Evolutionary conservation across 2,113 vertebrate genomes (phyloP).

Genomic region (Rynchops niger): DNA sequence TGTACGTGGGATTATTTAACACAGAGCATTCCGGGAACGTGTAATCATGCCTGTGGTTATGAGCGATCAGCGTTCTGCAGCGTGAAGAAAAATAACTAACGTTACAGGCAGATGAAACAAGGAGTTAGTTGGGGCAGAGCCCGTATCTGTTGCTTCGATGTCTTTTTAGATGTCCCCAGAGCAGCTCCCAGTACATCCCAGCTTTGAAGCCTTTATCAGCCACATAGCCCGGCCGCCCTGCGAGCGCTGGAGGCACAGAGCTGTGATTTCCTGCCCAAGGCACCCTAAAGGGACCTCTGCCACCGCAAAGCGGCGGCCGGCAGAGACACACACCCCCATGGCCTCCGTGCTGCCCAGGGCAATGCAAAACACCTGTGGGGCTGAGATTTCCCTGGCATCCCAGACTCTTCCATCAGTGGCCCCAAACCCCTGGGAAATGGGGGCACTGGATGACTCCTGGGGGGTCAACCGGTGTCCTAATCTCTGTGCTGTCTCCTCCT

Average conservation of each 20-base stretch:
- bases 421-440: not conserved
- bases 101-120: not conserved
- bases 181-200: not conserved
- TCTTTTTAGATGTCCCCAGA: not conserved
- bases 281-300: not conserved
- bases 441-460: not conserved
- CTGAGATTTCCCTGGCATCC: not conserved
- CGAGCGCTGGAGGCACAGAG: not conserved
- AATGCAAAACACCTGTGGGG: fast-evolving
- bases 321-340: not conserved
- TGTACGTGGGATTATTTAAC: conserved; percentile 19
- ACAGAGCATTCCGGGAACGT: not conserved
- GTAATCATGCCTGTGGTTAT: not conserved
- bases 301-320: not conserved
- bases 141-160: not conserved
- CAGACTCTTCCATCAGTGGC: not conserved
- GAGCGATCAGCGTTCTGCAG: not conserved
- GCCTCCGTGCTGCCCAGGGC: fast-evolving
- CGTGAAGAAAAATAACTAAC: not conserved
- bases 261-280: not conserved
- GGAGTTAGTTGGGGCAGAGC: not conserved
- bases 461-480: not conserved
- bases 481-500: not conserved
- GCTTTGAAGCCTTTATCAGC: not conserved
- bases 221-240: not conserved